phyloP scores from a whole-genome alignment of 1,140 invertebrate genomes.

The Parapsyche elsis region DNA sequence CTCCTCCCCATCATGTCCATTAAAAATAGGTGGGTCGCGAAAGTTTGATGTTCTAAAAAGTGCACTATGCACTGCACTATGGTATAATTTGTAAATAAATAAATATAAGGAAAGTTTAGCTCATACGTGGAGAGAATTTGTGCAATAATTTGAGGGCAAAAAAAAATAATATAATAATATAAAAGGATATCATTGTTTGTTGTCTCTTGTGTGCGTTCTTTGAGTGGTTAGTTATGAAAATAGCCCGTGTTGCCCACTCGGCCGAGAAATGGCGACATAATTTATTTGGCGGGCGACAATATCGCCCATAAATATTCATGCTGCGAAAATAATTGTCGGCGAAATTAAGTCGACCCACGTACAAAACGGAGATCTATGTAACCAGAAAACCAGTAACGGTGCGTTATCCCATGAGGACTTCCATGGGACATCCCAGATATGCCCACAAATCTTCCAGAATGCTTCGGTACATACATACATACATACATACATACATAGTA shows the following conservation, averaged over 20 bases:
- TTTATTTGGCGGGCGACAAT: conserved; percentile 54
- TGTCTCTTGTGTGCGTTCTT: no score
- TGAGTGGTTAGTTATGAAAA: conserved; percentile 19
- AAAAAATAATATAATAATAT: no score
- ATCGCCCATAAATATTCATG: conserved; percentile 54
- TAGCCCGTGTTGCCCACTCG: conserved; percentile 3
- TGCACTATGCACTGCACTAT: no score
- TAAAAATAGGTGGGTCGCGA: no score
- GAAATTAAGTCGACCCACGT: conserved; percentile 52
- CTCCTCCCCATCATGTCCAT: no score
- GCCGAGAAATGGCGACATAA: conserved; percentile 38
- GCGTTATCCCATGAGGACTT: neutral
- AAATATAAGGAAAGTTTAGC: no score
- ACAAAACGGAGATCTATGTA: conserved; percentile 28
- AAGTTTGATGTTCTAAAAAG: no score
- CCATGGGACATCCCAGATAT: neutral
- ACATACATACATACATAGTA: neutral
- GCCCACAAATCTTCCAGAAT: neutral
- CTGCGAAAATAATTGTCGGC: conserved; percentile 54
- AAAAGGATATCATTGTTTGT: no score
- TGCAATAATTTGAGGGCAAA: no score
- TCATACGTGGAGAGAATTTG: no score
- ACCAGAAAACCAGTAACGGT: neutral
- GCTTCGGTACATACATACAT: neutral
- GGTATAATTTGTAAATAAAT: no score